phyloP scores from a whole-genome alignment of 2,797 vertebrate species.

The Pantherophis vulpinus region DNA sequence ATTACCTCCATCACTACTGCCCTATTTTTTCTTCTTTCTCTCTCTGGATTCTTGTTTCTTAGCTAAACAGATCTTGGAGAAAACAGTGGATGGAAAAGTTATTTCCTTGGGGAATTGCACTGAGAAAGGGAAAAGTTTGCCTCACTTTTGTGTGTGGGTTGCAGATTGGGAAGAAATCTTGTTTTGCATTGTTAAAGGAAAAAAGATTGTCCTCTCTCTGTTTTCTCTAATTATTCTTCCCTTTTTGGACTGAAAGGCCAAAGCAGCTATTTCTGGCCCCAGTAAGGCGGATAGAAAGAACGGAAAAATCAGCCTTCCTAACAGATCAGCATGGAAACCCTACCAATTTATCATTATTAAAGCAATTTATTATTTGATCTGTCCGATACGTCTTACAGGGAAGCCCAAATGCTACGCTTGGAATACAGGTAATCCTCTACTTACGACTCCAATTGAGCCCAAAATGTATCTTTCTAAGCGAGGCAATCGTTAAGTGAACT shows the following conservation, averaged over 20 bases:
- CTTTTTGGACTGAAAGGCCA: not conserved
- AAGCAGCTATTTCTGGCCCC: not conserved
- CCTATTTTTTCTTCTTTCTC: not conserved
- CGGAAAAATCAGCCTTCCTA: not conserved
- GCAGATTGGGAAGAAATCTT: not conserved
- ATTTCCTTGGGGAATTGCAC: slow-evolving; percentile 3
- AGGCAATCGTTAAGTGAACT: no score
- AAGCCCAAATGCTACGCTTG: not conserved
- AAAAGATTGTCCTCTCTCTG: not conserved
- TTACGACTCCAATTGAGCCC: no score
- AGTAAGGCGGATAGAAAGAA: not conserved
- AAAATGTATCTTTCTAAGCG: no score
- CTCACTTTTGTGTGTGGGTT: slow-evolving; percentile 10
- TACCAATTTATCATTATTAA: no score
- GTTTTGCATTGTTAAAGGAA: not conserved
- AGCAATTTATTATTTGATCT: not conserved
- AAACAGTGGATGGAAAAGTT: slow-evolving; percentile 2
- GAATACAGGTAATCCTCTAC: no score
- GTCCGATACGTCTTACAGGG: not conserved
- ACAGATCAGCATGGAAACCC: not conserved
- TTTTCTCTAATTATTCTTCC: not conserved
- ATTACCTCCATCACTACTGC: no score
- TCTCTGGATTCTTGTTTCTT: not conserved
- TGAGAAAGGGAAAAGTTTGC: not conserved
- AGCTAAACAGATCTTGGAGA: not conserved